A percentile compares a stretch with the other conserved stretches of the same genome.
Evolutionary conservation across 2,797 vertebrate species (phyloP).

Genomic region (Thamnophis elegans): DNA sequence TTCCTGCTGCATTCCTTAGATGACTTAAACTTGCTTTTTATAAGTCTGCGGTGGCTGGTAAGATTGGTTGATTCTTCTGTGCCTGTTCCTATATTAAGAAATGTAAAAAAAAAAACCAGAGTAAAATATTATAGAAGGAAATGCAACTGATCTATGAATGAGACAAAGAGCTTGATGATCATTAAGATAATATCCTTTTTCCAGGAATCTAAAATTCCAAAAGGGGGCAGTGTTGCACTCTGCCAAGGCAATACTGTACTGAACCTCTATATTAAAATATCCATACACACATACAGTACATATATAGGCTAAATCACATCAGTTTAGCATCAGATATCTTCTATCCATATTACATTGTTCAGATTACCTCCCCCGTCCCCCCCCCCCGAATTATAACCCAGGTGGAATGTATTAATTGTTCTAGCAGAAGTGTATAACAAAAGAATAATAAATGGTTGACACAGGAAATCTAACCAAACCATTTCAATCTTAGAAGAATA

Average conservation of each 20-base stretch:
- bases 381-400: background rate
- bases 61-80: slow-evolving; percentile 76
- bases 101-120: slow-evolving; percentile 72
- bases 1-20: slow-evolving; percentile 77
- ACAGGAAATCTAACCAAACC: background rate
- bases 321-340: background rate
- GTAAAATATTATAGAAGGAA: slow-evolving; percentile 75
- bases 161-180: slow-evolving; percentile 59
- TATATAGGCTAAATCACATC: background rate
- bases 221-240: slow-evolving; percentile 77
- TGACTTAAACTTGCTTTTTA: slow-evolving; percentile 76
- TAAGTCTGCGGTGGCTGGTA: slow-evolving; percentile 84
- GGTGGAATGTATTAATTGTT: background rate
- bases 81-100: slow-evolving; percentile 83
- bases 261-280: slow-evolving; percentile 30
- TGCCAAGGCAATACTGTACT: slow-evolving; percentile 45
- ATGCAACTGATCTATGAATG: slow-evolving; percentile 70
- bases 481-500: background rate
- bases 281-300: background rate
- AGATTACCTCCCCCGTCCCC: background rate
- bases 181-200: slow-evolving; percentile 60
- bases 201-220: slow-evolving; percentile 65
- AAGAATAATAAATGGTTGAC: background rate
- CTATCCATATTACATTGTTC: background rate
- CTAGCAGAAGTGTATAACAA: background rate